Percentiles rank a stretch among this genome's conserved stretches.
Evolutionary conservation across 2,888 invertebrate species (phyloP).

Genomic region (Malacosoma neustria): DNA sequence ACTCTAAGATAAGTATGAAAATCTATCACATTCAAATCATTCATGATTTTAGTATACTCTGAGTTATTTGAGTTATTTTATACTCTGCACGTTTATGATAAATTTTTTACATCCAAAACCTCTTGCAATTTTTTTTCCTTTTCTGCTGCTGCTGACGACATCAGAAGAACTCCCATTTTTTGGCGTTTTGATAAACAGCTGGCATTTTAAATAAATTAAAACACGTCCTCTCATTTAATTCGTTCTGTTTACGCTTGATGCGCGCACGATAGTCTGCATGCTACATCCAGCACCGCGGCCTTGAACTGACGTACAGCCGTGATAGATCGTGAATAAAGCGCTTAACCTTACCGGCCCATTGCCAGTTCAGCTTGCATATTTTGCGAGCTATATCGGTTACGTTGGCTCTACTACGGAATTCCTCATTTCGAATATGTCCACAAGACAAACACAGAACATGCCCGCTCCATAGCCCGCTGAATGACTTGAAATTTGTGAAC

Average conservation of each 20-base stretch:
- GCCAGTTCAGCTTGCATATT: no score
- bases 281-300: not conserved
- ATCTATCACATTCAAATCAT: constrained; percentile 7
- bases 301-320: constrained; percentile 1
- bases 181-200: not conserved
- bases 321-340: constrained; percentile 2
- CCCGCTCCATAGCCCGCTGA: no score
- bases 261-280: not conserved
- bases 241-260: not conserved
- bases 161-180: not conserved
- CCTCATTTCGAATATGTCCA: no score
- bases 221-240: not conserved
- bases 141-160: constrained; percentile 1
- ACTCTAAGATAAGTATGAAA: constrained; percentile 8
- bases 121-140: not conserved
- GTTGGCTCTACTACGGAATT: no score
- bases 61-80: no score
- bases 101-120: no score
- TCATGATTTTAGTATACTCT: constrained; percentile 3
- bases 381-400: no score
- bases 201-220: not conserved
- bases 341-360: no score
- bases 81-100: no score
- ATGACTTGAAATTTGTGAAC: no score
- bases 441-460: no score